Base-by-base conservation (phyloP, 2,888 invertebrate genomes). In the Xestia sexstrigata region DNA sequence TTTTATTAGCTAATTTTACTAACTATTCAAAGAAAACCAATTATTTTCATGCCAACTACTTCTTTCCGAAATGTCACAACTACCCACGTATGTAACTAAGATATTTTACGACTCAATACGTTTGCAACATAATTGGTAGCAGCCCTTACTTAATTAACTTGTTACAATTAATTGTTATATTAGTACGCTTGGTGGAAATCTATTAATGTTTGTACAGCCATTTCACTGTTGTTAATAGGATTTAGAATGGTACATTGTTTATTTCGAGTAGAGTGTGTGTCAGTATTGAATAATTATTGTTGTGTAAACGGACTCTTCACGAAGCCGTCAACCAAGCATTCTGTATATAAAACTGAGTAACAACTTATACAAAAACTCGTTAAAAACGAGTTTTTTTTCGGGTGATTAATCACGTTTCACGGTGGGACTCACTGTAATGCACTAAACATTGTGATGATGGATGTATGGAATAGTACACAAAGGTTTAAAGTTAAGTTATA, bases 121-220 rank as follows among this genome's bases (percentile, higher is more conserved):
- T 76, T 74, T 75, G 49, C 58, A 52, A 77, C 76, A 70, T 82
- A 78, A 86, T 78, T 73, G 67, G 71, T 60, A 71, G 67, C 75
- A 82, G 65, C 49, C 65, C 58, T 52, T 26, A 66, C 74, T 79
- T 82, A 85, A 86, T 87, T 88, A 86, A 86, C 79, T 76, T 70
- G 78, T 67, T 55, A 65, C 62, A 84, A 80, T 85, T 84, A 80
- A 87, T 84, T 79, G 74, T 79, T 73, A 76, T 79, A 85, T 82
- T 87, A 76, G 69, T 65, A 75, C 26, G 63, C 73, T 80, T 74
- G 81, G 75, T 68, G 49, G 63, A 63, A 67, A 87, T 74, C 62
- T 76, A 69, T 70, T 74, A 74, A 62, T 65, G 62, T 76, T 66
- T 60, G 78, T 55, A 52, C 23, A 71, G 6, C 26, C 26, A 77